Base-by-base conservation (phyloP, 2,888 invertebrate species). In the Melolontha melolontha region DNA sequence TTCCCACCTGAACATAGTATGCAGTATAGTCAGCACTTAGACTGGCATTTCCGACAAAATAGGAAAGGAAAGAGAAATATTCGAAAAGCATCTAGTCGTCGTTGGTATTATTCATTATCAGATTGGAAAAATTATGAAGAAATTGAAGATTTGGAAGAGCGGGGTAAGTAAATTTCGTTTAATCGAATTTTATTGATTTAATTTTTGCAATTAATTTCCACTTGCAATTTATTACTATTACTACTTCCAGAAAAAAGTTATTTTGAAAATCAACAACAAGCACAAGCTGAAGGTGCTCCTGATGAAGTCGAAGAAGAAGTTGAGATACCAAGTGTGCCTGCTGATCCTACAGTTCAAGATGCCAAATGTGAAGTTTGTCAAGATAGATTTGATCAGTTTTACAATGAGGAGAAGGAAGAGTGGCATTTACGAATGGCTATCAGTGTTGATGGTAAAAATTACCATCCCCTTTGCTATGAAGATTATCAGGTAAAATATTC, bases 1-100 rank as follows among this genome's bases (percentile, higher is more conserved):
- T 98, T 98, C 84, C 92, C 94, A 11, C 92, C 94, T 0, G 95
- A 95, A 83, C 92, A 93, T 79, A 94, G 93, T 7, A 92, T 92
- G 74, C 90, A 93, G 71, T 99, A 98, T 84, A 93, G 92, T 77
- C 94, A 95, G 81, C 99, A 99, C 85, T 88, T 98, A 69, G 98
- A 99, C 85, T 98, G 98, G 98, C 99, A 99, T 85, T 98, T 98
- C 85, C 86, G 96, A 0, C 95, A 96, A 83, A 98, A 98, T 85
- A 86, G 96, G 1, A 87, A 92, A 64, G 96, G 95, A 76, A 90
- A 95, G 72, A 95, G 95, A 79, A 92, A 93, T 0, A 91, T 92
- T 0, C 87, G 94, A 10, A 91, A 94, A 62, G 93, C 95, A 0
- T 92, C 93, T 77, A 91, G 92, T 29, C 86, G 97, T 2, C 90